Evolutionary conservation across 2,888 invertebrate genomes (phyloP).

Genomic region (Aphodius granarius): DNA sequence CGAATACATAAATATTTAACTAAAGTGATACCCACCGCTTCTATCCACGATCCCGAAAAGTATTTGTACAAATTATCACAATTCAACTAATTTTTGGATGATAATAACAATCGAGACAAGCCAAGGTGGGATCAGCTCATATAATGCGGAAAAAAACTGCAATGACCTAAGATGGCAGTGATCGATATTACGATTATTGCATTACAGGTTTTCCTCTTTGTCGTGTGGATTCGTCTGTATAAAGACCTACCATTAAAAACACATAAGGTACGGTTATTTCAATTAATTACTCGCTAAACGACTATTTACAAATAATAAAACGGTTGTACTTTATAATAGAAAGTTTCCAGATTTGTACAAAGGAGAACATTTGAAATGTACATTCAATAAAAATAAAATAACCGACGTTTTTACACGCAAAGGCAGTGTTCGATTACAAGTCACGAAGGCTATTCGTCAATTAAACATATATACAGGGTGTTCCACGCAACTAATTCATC

Average conservation of each 20-base stretch:
- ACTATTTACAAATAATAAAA: slow-evolving; percentile 36
- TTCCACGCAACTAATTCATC: too few relatives aligned
- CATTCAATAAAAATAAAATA: slow-evolving; percentile 24
- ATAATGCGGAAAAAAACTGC: slow-evolving; percentile 18
- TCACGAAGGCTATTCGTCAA: not conserved
- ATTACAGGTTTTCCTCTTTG: slow-evolving; percentile 31
- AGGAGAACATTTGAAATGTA: slow-evolving; percentile 28
- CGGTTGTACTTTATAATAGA: slow-evolving; percentile 39
- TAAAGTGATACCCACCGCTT: not conserved
- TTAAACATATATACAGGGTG: too few relatives aligned
- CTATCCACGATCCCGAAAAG: slow-evolving; percentile 3
- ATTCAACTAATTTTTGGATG: not conserved
- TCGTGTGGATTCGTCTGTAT: not conserved
- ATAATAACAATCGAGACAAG: not conserved
- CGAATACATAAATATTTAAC: not conserved
- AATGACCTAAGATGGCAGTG: slow-evolving; percentile 36
- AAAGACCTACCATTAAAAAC: slow-evolving; percentile 4
- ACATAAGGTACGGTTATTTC: slow-evolving; percentile 25
- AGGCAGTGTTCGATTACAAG: not conserved
- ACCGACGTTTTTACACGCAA: slow-evolving; percentile 19
- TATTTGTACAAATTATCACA: not conserved
- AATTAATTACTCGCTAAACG: slow-evolving; percentile 26
- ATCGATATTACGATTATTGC: slow-evolving; percentile 28
- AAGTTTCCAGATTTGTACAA: slow-evolving; percentile 28
- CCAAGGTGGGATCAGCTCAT: not conserved